Conservation (phyloP, 1,140 invertebrate species). For the Aphaenogaster ashmeadi region DNA sequence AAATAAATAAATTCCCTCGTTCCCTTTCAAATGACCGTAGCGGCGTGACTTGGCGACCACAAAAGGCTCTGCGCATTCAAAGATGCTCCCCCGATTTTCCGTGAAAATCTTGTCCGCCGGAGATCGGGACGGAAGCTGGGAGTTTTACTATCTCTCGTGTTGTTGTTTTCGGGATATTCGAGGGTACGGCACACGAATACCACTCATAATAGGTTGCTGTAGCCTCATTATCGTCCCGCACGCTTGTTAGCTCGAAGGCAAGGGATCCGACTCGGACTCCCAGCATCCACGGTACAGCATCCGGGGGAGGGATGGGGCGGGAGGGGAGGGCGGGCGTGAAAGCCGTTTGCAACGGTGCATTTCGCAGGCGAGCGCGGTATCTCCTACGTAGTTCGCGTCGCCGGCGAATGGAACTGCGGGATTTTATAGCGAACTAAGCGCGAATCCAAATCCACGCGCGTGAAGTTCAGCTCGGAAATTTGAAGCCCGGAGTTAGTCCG, state of each 20-base stretch:
- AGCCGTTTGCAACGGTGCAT: conserved; percentile 48
- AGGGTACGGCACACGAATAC: not conserved
- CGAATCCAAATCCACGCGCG: conserved; percentile 41
- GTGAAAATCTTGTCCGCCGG: not conserved
- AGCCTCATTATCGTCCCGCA: conserved; percentile 54
- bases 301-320: not conserved
- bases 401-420: conserved; percentile 18
- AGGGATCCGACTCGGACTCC: not conserved
- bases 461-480: conserved; percentile 52
- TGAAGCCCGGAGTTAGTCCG: conserved; percentile 32
- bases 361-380: conserved; percentile 13
- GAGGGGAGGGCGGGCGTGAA: not conserved
- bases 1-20: conserved; percentile 50
- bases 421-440: conserved; percentile 54
- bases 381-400: conserved; percentile 11
- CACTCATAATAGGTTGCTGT: conserved; percentile 32
- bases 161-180: conserved; percentile 38
- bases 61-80: conserved; percentile 1
- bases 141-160: conserved; percentile 9
- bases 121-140: not conserved
- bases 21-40: conserved; percentile 9
- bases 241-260: conserved; percentile 50
- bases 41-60: not conserved
- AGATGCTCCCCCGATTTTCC: conserved; percentile 9
- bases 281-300: not conserved